These are phyloP conservation scores for Unio delphinus DNA, from an alignment of 2,888 invertebrate genomes.

Conservation along the genomic window DNA sequence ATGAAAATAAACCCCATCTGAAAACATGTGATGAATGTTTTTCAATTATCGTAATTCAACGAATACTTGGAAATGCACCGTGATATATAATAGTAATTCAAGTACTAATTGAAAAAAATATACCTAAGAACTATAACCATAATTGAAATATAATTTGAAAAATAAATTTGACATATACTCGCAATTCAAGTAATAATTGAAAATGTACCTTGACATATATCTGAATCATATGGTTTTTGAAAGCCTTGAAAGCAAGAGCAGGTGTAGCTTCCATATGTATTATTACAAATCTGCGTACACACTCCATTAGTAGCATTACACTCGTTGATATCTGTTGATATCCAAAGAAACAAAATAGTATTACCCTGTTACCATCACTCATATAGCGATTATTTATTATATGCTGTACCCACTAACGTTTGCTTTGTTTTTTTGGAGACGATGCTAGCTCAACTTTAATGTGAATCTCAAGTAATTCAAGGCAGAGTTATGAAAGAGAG, in stretches of 20 bases:
- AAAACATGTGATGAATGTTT: too few relatives aligned
- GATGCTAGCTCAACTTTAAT: too few relatives aligned
- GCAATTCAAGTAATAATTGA: background rate
- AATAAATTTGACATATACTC: background rate
- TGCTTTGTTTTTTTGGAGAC: too few relatives aligned
- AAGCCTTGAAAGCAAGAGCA: constrained; percentile 7
- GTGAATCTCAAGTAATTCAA: too few relatives aligned
- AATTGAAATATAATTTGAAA: background rate
- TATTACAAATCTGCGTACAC: constrained; percentile 5
- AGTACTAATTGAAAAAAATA: background rate
- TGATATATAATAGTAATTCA: too few relatives aligned
- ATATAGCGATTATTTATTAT: too few relatives aligned
- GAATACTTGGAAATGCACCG: background rate
- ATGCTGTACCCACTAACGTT: too few relatives aligned
- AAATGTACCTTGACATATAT: background rate
- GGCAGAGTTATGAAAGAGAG: too few relatives aligned
- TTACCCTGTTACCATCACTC: too few relatives aligned
- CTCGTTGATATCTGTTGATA: constrained; percentile 5
- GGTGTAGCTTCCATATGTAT: constrained; percentile 8
- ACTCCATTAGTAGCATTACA: background rate
- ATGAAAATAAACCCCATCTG: too few relatives aligned
- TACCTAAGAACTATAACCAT: background rate
- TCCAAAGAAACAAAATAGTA: background rate
- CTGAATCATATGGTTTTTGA: background rate
- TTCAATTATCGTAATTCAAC: background rate